Conservation (phyloP, 2,888 invertebrate genomes). For the Argyra leucocephala region DNA sequence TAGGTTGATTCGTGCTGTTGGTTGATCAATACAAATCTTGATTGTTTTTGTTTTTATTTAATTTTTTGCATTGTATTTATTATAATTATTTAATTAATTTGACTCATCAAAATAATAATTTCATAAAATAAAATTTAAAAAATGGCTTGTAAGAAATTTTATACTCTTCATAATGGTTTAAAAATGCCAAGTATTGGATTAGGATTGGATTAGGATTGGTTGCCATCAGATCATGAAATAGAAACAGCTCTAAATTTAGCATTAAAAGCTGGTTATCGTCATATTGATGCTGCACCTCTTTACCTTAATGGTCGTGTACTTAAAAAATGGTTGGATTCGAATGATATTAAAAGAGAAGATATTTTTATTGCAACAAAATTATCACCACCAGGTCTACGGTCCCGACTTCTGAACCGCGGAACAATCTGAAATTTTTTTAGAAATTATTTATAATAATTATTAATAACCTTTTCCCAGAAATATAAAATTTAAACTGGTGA, state of each 20-base stretch:
- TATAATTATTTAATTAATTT: too few relatives aligned
- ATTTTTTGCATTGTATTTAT: too few relatives aligned
- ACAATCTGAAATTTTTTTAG: neutral
- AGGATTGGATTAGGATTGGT: conserved; percentile 46
- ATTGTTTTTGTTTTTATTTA: too few relatives aligned
- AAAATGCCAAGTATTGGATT: conserved; percentile 64
- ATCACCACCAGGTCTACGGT: conserved; percentile 50
- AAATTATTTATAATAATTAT: neutral
- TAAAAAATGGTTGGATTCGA: conserved; percentile 58
- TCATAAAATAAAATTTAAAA: conserved; percentile 8
- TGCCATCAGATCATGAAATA: conserved; percentile 60
- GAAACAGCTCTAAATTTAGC: conserved; percentile 60
- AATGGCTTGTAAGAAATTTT: conserved; percentile 33
- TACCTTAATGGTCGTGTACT: conserved; percentile 71
- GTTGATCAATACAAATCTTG: too few relatives aligned
- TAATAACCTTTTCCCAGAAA: neutral
- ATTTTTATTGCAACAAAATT: conserved; percentile 76
- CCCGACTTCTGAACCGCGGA: too few relatives aligned
- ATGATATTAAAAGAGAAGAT: conserved; percentile 62
- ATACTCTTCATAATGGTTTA: conserved; percentile 47
- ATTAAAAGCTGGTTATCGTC: conserved; percentile 67
- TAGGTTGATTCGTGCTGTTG: too few relatives aligned
- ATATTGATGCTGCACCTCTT: conserved; percentile 69
- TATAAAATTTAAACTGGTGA: too few relatives aligned
- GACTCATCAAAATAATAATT: too few relatives aligned